Evolutionary conservation across 2,113 vertebrate species (phyloP).

Genomic region (Chionodraco myersi): DNA sequence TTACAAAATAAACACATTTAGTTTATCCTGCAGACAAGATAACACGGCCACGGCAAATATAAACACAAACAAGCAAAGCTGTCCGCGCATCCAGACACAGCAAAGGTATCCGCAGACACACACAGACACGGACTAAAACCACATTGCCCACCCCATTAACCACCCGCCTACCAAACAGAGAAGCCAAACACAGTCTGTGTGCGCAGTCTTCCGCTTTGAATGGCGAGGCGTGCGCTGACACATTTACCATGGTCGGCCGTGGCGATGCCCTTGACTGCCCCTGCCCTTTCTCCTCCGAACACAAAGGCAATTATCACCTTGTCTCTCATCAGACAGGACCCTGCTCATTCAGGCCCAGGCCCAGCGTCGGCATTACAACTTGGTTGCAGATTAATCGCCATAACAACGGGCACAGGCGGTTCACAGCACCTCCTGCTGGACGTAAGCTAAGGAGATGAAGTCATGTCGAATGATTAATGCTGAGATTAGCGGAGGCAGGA

Average conservation of each 20-base stretch:
- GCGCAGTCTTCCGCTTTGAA: conserved; percentile 44
- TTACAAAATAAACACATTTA: conserved; percentile 70
- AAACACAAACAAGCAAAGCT: conserved; percentile 51
- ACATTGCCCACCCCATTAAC: conserved; percentile 64
- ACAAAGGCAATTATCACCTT: conserved; percentile 75
- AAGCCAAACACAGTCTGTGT: conserved; percentile 62
- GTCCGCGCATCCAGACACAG: conserved; percentile 35
- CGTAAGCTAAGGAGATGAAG: conserved; percentile 56
- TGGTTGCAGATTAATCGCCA: conserved; percentile 70
- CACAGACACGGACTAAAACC: conserved; percentile 54
- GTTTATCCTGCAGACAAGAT: conserved; percentile 69
- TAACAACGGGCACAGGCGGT: conserved; percentile 53
- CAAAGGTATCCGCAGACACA: conserved; percentile 16
- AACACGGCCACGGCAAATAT: conserved; percentile 55
- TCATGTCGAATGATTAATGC: conserved; percentile 67
- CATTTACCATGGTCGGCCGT: conserved; percentile 39
- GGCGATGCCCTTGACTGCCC: conserved; percentile 68
- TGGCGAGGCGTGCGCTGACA: conserved; percentile 23
- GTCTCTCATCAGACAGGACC: conserved; percentile 59
- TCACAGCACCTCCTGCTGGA: conserved; percentile 72
- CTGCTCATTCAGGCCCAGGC: conserved; percentile 39
- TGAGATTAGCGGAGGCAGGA: conserved; percentile 60
- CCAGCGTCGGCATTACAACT: conserved; percentile 25
- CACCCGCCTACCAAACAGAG: conserved; percentile 52
- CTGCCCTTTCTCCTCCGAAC: conserved; percentile 55